Evolutionary conservation across 2,888 invertebrate genomes (phyloP), one percentile per base, ranked within the genome.

Genomic region (Orchesella flavescens): DNA sequence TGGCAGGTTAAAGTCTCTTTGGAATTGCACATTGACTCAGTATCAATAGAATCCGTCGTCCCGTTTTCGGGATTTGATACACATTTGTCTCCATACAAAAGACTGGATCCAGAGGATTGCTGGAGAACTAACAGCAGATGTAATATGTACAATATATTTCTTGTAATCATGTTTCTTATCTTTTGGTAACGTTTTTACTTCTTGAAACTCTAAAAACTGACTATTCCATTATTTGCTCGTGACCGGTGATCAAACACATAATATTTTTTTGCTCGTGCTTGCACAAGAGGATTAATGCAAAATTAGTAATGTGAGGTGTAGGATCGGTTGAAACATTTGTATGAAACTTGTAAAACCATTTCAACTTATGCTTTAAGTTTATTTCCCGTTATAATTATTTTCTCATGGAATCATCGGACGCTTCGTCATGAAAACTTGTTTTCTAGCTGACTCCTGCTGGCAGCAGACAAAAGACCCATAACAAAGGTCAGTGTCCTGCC

Each of bases 401-500:
- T 82, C 82, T 81, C 81, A 81, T 81, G 81, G 75, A 81, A 81
- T 17, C 44, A 81, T 17, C 44, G 12, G 13, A 59, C 49, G 53
- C 63, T 65, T 24, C 15, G 17, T 46, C 34, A 34, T 34, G n/a
- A 71, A 82, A 82, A 82, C 82, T 76, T 65, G 82, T 82, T 82
- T 75, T 76, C 53, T 43, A 53, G 34, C 34, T 34, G 2, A 7
- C 19, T n/a, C 17, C 44, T 61, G 65, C 44, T 65, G 55, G 53
- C 1, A 34, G 34, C 34, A 74, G 69, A 57, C 71, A 43, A 10
- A n/a, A 57, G 17, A 53, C n/a, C 12, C 49, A 68, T 59, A 63
- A 19, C 75, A 82, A 82, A 82, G 82, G 82, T 82, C 82, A 82
- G 82, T 76, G 82, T 76, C 63, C 82, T n/a, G 34, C 34, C 34